Percentiles rank a stretch among this genome's conserved stretches.
These are phyloP conservation scores for Mesocricetus auratus DNA, from an alignment of 2,113 vertebrate genomes.

Conservation along the genomic window DNA sequence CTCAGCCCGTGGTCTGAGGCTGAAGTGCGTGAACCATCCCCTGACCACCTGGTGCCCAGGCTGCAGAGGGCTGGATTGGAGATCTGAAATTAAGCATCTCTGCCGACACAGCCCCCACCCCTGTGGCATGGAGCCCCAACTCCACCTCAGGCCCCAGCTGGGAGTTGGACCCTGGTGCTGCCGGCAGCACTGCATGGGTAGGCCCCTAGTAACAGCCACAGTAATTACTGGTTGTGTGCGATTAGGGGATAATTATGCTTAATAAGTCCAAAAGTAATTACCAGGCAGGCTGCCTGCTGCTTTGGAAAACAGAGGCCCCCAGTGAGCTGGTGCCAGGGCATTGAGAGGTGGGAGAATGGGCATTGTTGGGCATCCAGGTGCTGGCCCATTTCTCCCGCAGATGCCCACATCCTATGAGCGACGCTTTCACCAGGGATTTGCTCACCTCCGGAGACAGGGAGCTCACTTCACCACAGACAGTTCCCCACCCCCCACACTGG, in stretches of 20 bases:
- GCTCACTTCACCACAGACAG: not conserved
- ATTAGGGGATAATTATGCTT: constrained; percentile 84
- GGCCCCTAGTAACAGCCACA: constrained; percentile 72
- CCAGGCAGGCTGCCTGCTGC: constrained; percentile 78
- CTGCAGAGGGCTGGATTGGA: not conserved
- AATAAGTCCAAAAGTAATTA: constrained; percentile 85
- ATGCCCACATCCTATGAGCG: not conserved
- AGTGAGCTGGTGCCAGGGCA: constrained; percentile 54
- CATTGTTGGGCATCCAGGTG: not conserved
- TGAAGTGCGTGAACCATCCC: not conserved
- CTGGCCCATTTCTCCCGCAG: not conserved
- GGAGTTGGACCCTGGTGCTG: constrained; percentile 48
- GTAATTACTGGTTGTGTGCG: constrained; percentile 81
- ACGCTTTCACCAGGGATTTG: not conserved
- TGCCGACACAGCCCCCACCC: too few relatives aligned
- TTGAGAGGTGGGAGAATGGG: constrained; percentile 13
- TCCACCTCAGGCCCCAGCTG: constrained; percentile 41
- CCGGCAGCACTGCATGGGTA: constrained; percentile 45
- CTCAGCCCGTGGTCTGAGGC: not conserved
- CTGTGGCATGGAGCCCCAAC: not conserved
- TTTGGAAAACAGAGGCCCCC: constrained; percentile 81
- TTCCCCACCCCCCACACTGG: rapidly evolving
- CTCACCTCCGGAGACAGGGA: not conserved
- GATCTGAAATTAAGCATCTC: not conserved
- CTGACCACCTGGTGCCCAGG: not conserved